Percentiles rank a stretch among this genome's conserved stretches.
phyloP scores from a whole-genome alignment of 2,113 vertebrate genomes.

The Pterocles burchelli region DNA sequence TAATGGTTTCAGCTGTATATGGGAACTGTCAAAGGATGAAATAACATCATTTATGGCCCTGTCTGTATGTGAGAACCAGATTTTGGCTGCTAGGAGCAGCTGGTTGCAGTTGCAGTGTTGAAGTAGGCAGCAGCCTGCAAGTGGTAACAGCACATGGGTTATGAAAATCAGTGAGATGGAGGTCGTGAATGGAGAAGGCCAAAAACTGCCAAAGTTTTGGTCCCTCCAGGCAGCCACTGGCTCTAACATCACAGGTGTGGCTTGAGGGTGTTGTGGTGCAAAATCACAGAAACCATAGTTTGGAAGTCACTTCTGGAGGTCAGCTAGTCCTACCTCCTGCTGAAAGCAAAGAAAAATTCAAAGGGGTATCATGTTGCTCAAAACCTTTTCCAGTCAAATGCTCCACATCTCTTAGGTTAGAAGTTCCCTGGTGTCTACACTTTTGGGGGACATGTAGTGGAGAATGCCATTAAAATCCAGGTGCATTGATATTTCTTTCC shows the following conservation, averaged over 20 bases:
- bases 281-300: neutral
- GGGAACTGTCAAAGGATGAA: neutral
- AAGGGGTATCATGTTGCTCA: accelerated
- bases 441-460: neutral
- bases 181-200: neutral
- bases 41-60: neutral
- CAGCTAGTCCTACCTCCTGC: neutral
- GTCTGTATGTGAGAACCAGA: neutral
- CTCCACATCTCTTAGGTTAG: neutral
- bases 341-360: neutral
- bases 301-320: neutral
- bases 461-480: neutral
- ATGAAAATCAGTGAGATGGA: neutral
- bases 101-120: neutral
- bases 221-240: neutral
- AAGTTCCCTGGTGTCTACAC: neutral
- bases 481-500: neutral
- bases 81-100: neutral
- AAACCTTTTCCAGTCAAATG: neutral
- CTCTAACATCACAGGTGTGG: neutral
- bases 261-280: neutral
- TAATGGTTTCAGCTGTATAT: neutral
- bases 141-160: accelerated
- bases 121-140: neutral
- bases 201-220: neutral